phyloP scores from a whole-genome alignment of 1,140 invertebrate genomes.

The Drosophila subobscura region DNA sequence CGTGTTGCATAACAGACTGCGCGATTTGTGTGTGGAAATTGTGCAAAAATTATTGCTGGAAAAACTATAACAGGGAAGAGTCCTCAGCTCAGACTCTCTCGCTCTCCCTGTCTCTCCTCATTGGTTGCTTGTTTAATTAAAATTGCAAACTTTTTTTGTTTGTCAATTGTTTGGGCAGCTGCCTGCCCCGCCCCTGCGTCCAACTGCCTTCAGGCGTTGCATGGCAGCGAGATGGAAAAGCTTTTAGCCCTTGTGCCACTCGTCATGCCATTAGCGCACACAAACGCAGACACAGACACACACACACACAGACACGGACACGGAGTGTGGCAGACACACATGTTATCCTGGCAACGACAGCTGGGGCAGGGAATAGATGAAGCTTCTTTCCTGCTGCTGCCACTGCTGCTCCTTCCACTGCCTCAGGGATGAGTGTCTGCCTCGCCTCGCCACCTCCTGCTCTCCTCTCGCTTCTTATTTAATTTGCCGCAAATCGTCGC shows the following conservation, averaged over 20 bases:
- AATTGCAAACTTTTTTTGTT: conserved; percentile 25
- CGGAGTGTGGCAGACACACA: background rate
- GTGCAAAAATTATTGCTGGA: background rate
- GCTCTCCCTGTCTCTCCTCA: background rate
- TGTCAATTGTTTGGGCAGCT: conserved; percentile 29
- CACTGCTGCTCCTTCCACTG: background rate
- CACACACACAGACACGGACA: background rate
- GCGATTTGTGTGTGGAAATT: background rate
- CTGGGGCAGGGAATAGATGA: conserved; percentile 24
- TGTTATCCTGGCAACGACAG: conserved; percentile 53
- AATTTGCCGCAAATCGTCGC: conserved; percentile 68
- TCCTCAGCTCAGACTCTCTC: too few species aligned
- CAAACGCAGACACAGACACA: background rate
- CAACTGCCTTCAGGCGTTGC: too few species aligned
- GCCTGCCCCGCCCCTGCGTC: conserved; percentile 6
- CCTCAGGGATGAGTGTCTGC: background rate
- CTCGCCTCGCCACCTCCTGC: background rate
- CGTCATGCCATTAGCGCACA: conserved; percentile 29
- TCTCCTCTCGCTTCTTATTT: conserved; percentile 48
- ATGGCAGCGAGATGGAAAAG: conserved; percentile 42
- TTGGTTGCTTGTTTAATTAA: conserved; percentile 28
- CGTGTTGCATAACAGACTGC: conserved; percentile 22
- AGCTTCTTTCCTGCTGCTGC: conserved; percentile 18
- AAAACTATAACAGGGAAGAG: too few species aligned
- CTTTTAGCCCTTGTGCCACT: conserved; percentile 43